Evolutionary conservation across 2,888 invertebrate genomes (phyloP), one percentile per base, ranked within the genome.

Genomic region (Protodeltote pygarga): DNA sequence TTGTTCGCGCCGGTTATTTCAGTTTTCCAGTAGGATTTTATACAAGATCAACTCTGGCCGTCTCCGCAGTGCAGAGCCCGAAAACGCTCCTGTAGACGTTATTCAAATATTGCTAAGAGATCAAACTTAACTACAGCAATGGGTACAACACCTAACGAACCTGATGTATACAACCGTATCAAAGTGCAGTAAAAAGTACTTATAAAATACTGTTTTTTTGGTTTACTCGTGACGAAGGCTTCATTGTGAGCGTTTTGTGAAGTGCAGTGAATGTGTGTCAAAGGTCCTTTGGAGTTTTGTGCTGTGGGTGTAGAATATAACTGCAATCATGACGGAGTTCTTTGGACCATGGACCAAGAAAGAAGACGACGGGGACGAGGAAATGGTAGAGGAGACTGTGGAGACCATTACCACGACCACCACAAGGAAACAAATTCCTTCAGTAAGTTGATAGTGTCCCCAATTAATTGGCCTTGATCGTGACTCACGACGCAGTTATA

Each of bases 21-120:
- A 89, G 92, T 89, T 89, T 91, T 92, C 92, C 92, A 92, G 92
- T 92, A 85, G 89, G 89, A 90, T 89, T 92, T 90, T 85, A 89
- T 82, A 81, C 87, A 89, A 88, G 79, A 89, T 74, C 89, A 85
- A 82, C 84, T 83, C 84, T 87, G 81, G 86, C 87, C 91, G 91
- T 81, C 83, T 88, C 74, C 77, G 65, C 83, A 75, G 83, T 81
- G 84, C 81, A 79, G 78, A 77, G 79, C 73, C 63, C 63, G 71
- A 61, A 61, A 71, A 48, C 63, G 58, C 39, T 71, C 44, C 61
- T 61, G 44, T 49, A 59, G 59, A 57, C 42, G 33, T 44, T 53
- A 31, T 45, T 35, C 53, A 48, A 50, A 64, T 55, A 65, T 65
- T 63, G 46, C 52, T 50, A 52, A 61, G 71, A 63, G 60, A 60